phyloP scores from a whole-genome alignment of 1,140 invertebrate genomes.

The Zophobas morio region DNA sequence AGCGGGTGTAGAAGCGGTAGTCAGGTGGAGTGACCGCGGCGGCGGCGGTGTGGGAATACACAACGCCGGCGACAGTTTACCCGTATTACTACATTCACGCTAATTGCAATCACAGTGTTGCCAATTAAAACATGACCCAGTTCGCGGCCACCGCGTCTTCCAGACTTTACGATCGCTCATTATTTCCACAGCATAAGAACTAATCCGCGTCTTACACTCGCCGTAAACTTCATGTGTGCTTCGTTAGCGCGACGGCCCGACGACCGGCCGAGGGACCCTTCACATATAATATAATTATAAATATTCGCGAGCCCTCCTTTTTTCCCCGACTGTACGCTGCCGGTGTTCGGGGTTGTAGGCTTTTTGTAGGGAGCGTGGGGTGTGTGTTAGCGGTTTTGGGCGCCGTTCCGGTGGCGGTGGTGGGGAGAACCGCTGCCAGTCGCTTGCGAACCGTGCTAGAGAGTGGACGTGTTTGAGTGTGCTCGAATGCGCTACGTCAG shows the following conservation, averaged over 20 bases:
- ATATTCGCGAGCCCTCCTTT: not conserved
- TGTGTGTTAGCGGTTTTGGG: slow-evolving; percentile 65
- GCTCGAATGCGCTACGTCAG: not conserved
- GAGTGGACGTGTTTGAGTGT: slow-evolving; percentile 51
- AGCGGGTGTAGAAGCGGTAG: slow-evolving; percentile 59
- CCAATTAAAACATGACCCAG: slow-evolving; percentile 58
- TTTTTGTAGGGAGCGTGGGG: slow-evolving; percentile 64
- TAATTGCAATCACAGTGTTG: slow-evolving; percentile 57
- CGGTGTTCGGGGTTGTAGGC: slow-evolving; percentile 64
- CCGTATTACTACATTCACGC: slow-evolving; percentile 54
- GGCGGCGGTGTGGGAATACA: slow-evolving; percentile 48
- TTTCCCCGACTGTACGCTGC: slow-evolving; percentile 52
- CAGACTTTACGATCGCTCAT: slow-evolving; percentile 38
- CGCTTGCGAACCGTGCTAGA: slow-evolving; percentile 57
- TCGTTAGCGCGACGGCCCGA: too few species aligned
- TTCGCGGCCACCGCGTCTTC: slow-evolving; percentile 29
- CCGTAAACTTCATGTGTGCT: slow-evolving; percentile 40
- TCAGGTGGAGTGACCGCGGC: slow-evolving; percentile 46
- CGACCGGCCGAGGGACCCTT: too few species aligned
- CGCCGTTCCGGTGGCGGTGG: slow-evolving; percentile 33
- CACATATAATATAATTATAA: too few species aligned
- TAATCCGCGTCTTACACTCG: slow-evolving; percentile 45
- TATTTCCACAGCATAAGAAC: slow-evolving; percentile 45
- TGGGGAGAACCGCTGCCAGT: slow-evolving; percentile 59
- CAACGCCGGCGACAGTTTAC: slow-evolving; percentile 55